Percentiles rank a stretch among this genome's conserved stretches.
Evolutionary conservation across 2,888 invertebrate species (phyloP).

Genomic region (Phymatocera aterrima): DNA sequence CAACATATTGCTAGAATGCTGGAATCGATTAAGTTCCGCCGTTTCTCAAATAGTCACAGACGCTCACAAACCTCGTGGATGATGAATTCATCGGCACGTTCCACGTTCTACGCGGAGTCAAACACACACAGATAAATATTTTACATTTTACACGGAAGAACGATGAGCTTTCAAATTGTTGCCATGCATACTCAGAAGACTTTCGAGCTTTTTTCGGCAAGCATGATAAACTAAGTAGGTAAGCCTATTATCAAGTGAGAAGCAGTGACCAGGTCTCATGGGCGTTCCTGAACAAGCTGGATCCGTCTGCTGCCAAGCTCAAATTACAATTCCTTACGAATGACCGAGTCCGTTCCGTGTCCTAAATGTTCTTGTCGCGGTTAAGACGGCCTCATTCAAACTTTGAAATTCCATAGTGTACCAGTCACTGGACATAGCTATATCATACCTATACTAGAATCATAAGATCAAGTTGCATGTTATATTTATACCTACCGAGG

Average conservation of each 20-base stretch:
- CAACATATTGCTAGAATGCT: neutral
- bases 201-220: neutral
- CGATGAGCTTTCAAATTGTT: too few species aligned
- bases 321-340: conserved; percentile 22
- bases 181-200: neutral
- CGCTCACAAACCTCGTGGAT: neutral
- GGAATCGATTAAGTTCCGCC: neutral
- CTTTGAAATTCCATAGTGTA: neutral
- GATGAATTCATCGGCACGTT: neutral
- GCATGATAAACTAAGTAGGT: neutral
- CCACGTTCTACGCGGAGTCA: too few species aligned
- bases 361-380: neutral
- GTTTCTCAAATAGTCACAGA: neutral
- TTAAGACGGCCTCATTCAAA: neutral
- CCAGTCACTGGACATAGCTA: neutral
- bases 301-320: neutral
- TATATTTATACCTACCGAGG: neutral
- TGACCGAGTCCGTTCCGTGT: conserved; percentile 4
- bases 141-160: too few species aligned
- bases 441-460: too few species aligned
- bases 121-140: neutral
- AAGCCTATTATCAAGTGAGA: neutral
- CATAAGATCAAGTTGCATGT: neutral
- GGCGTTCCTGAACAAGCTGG: conserved; percentile 8
- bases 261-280: neutral